Conservation (phyloP, 1,140 invertebrate species). For the Diachasmimorpha longicaudata region DNA sequence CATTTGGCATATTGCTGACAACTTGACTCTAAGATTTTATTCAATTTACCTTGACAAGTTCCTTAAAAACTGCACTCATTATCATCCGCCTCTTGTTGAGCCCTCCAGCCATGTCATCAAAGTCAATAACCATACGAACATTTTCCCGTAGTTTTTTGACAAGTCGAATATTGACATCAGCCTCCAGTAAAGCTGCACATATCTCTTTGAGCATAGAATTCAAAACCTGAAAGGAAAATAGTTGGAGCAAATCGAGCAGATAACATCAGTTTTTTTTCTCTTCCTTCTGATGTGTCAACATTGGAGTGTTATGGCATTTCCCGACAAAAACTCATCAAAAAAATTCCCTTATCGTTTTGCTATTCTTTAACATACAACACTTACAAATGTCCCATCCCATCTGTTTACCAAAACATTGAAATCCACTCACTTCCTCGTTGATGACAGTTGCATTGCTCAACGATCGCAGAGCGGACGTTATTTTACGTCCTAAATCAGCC, state of each 20-base stretch:
- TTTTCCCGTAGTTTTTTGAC: constrained; percentile 97
- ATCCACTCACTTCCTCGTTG: constrained; percentile 88
- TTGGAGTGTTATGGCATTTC: not conserved
- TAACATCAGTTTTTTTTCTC: not conserved
- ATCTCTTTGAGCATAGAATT: constrained; percentile 99
- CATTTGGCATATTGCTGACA: constrained; percentile 34
- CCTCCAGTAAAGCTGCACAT: constrained; percentile 95
- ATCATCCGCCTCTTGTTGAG: constrained; percentile 99
- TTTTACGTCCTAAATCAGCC: constrained; percentile 99
- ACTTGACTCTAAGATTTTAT: not conserved
- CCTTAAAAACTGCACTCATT: constrained; percentile 98
- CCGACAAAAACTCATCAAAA: not conserved
- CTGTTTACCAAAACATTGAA: constrained; percentile 43
- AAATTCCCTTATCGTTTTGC: not conserved
- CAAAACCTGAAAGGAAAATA: too few relatives aligned
- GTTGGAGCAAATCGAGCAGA: too few relatives aligned
- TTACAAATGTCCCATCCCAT: constrained; percentile 33
- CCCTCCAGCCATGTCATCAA: constrained; percentile 99
- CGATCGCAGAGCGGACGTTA: constrained; percentile 96
- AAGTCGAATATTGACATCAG: constrained; percentile 97
- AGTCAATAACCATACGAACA: constrained; percentile 97
- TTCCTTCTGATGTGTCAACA: not conserved
- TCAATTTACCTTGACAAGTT: constrained; percentile 87
- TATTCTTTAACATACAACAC: not conserved
- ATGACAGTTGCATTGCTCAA: constrained; percentile 98